Evolutionary conservation across 2,113 vertebrate genomes (phyloP).

Genomic region (Poeciliopsis occidentalis): DNA sequence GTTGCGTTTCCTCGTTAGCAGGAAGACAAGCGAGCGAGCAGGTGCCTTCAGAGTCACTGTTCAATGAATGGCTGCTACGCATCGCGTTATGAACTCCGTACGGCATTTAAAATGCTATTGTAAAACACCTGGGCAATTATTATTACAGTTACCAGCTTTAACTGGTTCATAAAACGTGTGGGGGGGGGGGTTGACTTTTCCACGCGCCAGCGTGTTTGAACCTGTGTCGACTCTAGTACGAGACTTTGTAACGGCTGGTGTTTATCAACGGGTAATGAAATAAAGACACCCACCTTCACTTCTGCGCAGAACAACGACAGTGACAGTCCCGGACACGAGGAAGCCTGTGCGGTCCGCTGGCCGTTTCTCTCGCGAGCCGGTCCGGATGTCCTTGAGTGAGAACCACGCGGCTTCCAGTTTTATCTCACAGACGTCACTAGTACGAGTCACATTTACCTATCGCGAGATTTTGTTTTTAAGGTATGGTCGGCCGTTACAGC

Average conservation of each 20-base stretch:
- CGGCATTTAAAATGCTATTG: neutral
- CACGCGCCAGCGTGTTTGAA: no score
- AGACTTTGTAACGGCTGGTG: neutral
- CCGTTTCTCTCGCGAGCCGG: neutral
- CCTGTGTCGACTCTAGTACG: neutral
- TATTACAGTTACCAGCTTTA: neutral
- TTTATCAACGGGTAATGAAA: conserved; percentile 1
- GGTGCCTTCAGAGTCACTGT: neutral
- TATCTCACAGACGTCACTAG: neutral
- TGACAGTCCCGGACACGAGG: conserved; percentile 17
- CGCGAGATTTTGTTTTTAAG: neutral
- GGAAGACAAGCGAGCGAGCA: neutral
- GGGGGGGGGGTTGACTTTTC: neutral
- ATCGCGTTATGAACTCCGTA: neutral
- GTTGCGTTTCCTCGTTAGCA: neutral
- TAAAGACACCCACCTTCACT: conserved; percentile 49
- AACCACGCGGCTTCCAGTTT: conserved; percentile 16
- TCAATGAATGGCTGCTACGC: no score
- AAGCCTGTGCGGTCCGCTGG: neutral
- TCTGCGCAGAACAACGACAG: neutral
- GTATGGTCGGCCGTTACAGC: no score
- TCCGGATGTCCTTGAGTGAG: conserved; percentile 7
- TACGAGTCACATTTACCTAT: neutral
- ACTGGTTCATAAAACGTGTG: neutral
- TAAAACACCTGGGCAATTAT: neutral